Percentiles rank a stretch among this genome's conserved stretches.
Evolutionary conservation across 2,113 vertebrate genomes (phyloP).

Genomic region (Columba livia): DNA sequence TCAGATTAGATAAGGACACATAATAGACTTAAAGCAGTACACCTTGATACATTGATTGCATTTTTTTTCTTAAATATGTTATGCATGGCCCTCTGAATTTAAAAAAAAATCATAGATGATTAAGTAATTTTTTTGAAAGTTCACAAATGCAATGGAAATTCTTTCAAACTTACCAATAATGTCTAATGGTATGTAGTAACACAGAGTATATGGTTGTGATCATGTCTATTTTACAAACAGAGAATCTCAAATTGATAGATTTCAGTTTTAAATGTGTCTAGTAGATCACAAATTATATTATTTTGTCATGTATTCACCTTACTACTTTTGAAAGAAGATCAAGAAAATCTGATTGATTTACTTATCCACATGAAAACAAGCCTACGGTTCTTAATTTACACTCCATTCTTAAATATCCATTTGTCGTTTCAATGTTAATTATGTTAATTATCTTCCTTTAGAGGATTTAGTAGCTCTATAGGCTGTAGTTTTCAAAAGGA

Average conservation of each 20-base stretch:
- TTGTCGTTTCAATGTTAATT: neutral
- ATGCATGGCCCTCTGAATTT: fast-evolving
- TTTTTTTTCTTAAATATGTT: neutral
- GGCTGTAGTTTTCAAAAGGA: neutral
- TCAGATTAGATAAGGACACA: neutral
- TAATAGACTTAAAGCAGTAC: neutral
- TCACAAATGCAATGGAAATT: neutral
- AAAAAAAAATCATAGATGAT: neutral
- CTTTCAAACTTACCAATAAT: neutral
- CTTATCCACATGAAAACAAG: neutral
- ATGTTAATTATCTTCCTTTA: neutral
- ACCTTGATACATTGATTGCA: neutral
- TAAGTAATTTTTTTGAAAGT: neutral
- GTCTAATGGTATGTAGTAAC: neutral
- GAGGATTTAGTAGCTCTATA: neutral
- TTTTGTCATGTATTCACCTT: neutral
- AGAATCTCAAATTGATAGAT: neutral
- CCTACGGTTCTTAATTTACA: neutral
- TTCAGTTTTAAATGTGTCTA: neutral
- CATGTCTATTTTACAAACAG: neutral
- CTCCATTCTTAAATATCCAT: neutral
- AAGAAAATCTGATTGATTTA: neutral
- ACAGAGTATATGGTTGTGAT: neutral
- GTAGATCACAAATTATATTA: neutral
- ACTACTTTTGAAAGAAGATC: neutral